Evolutionary conservation across 2,888 invertebrate genomes (phyloP), one percentile per base, ranked within the genome.

Genomic region (Xanthorhoe spadicearia): DNA sequence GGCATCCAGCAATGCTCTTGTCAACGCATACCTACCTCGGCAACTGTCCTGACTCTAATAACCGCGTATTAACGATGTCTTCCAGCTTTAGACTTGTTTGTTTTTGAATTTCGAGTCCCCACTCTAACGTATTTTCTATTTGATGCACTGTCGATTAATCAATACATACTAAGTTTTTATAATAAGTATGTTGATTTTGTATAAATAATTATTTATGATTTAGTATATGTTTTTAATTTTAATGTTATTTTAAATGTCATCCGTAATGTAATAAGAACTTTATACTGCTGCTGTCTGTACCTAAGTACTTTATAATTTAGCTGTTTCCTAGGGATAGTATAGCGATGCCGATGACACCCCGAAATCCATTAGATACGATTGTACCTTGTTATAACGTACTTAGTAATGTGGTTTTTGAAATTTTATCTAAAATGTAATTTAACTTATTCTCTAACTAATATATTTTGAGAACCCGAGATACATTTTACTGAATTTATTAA

Each of bases 401-500:
- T 19, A 51, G 19, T 19, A 57, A 46, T 32, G 60, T 46, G 53
- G n/a, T 53, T 60, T 60, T 60, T 8, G 48, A 53, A 60, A 32
- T 46, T 60, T 53, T 53, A 60, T 53, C 43, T 53, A 60, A 60
- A 52, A 38, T 10, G 35, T 50, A 59, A 51, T 59, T 59, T 23
- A 52, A 53, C 49, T 19, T 19, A 51, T 35, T 61, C 46, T 54
- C 49, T 61, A 54, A 48, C 38, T 61, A 15, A 50, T 52, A 46
- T 19, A 51, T 46, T 43, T 49, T 49, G 46, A 57, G 52, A 56
- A 13, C 17, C 62, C 56, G 28, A 8, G 13, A 28, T 50, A 62
- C n/a, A 43, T 62, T 61, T 50, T 61, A 62, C 38, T 51, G 56
- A 62, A 55, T 61, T 55, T 55, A 53, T 48, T 53, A 56, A 46